Evolutionary conservation across 2,113 vertebrate genomes (phyloP), one percentile per base, ranked within the genome.

Genomic region (Petromus typicus): DNA sequence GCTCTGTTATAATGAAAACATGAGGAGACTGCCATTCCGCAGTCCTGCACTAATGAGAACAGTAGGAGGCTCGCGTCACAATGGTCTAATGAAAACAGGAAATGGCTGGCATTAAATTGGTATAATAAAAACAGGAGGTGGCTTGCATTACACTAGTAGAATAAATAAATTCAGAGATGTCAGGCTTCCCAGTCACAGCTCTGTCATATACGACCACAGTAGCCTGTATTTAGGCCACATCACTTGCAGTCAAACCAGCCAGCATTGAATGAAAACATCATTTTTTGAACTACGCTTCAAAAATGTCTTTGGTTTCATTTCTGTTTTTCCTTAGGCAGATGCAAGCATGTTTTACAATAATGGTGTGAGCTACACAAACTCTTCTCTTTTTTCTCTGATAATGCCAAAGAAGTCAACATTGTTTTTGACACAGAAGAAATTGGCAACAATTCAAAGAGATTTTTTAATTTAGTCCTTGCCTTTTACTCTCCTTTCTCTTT

Each of bases 71-170:
- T 97, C 97, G 96, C 97, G 98, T 98, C 98, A 98, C 98, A 99
- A 98, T 98, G 98, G 98, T 98, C 98, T 99, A 98, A 99, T 99
- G 98, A 98, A 99, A 99, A 98, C 98, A 99, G 99, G 98, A 99
- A 99, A 99, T 98, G 98, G 98, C 97, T 98, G 98, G 97, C 98
- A 98, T 98, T 98, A 98, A 97, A 98, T 69, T 98, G 98, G 98
- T 97, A 96, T 98, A 98, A 99, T 99, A 98, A 98, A 99, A 99
- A 98, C 98, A 98, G 98, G 98, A 98, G 99, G 98, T 98, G 98
- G 97, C 80, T 98, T 97, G 92, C 95, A 97, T 98, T 98, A 97
- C 78, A 88, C 91, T 98, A 96, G 94, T 91, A 94, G 94, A 98
- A 98, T 97, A 98, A 97, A 98, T 98, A 98, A 98, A 98, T 98